Evolutionary conservation across 2,888 invertebrate species (phyloP), one percentile per base, ranked within the genome.

Genomic region (Microctonus hyperodae): DNA sequence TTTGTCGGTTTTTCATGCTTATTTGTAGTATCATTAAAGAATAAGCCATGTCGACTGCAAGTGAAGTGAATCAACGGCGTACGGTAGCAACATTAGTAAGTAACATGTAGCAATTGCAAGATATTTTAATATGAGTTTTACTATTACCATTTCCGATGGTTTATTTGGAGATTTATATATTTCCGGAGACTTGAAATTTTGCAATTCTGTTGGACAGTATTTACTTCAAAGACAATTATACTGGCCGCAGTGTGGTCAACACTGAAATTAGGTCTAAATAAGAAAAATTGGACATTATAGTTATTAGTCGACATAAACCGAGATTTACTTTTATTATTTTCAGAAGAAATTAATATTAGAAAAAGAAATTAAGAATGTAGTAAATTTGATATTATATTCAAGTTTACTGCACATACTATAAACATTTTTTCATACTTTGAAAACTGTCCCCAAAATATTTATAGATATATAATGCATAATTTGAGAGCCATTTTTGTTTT

Each of bases 251-350:
- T 33, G 51, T 50, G 60, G 60, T 60, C 50, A 33, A 50, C 4
- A 31, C 9, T 9, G 10, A 35, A 35, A 35, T 35, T 5, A 28
- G 7, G 7, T 5, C 5, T 5, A 28, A 28, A 5, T 5, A 28
- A 28, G 3, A 28, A 28, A 28, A 28, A 28, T 28, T 28, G 28
- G 7, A 68, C 33, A 68, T 70, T 69, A 63, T 68, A 64, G n/a
- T n/a, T n/a, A 64, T 69, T n/a, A 69, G 63, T 69, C 67, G 71
- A 71, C 10, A 10, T 10, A 10, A 35, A 10, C 4, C 63, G 28
- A 44, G 20, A 9, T 35, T 10, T 35, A 10, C 35, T 1, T 23
- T 10, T 28, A 5, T 35, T 35, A 35, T 35, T 35, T 35, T 35
- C 10, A 9, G 10, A 10, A 35, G 35, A 10, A 35, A n/a, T n/a